These are phyloP conservation scores for Tanypteryx hageni DNA, from an alignment of 2,888 invertebrate genomes.

Conservation along the genomic window DNA sequence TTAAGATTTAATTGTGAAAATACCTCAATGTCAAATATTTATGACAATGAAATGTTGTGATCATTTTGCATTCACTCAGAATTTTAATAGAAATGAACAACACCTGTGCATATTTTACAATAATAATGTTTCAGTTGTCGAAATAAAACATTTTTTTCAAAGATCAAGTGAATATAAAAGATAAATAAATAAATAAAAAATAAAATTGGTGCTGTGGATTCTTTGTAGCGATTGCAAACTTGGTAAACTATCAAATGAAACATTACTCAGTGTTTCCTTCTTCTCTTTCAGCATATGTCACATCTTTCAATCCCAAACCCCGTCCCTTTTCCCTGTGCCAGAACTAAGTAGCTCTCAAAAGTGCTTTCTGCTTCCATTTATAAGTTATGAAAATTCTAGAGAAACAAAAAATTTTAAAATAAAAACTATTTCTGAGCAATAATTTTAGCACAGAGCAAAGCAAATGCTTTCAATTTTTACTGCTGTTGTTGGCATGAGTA, in stretches of 20 bases:
- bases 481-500: slow-evolving; percentile 53
- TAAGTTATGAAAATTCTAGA: slow-evolving; percentile 55
- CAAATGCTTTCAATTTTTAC: slow-evolving; percentile 35
- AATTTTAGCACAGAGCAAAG: slow-evolving; percentile 54
- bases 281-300: slow-evolving; percentile 77
- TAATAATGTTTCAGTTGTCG: too few species aligned
- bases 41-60: too few species aligned
- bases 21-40: too few species aligned
- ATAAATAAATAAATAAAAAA: neutral
- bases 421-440: slow-evolving; percentile 14
- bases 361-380: slow-evolving; percentile 66
- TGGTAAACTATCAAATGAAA: neutral
- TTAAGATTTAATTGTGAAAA: too few species aligned
- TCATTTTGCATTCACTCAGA: too few species aligned
- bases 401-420: slow-evolving; percentile 39
- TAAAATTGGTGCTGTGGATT: neutral
- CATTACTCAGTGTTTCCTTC: slow-evolving; percentile 70
- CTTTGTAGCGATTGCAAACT: neutral
- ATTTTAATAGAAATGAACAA: too few species aligned
- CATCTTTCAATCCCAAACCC: slow-evolving; percentile 80
- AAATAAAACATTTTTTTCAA: neutral
- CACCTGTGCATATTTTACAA: too few species aligned
- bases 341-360: slow-evolving; percentile 70
- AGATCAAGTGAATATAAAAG: neutral
- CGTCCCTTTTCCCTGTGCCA: slow-evolving; percentile 79